Evolutionary conservation across 2,113 vertebrate genomes (phyloP), one percentile per base, ranked within the genome.

Genomic region (Melanotaenia duboulayi): DNA sequence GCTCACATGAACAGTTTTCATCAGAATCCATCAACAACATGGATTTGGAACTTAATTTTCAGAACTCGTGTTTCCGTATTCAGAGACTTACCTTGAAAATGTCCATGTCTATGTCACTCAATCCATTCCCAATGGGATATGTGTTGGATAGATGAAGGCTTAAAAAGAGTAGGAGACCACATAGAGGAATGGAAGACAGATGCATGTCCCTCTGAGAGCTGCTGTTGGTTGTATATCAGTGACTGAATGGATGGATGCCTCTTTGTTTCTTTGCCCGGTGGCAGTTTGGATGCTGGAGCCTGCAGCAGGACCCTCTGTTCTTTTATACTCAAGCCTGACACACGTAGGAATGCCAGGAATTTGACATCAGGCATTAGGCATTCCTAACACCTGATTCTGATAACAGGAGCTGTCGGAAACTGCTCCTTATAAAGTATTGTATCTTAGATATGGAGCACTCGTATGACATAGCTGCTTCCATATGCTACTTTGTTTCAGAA

Each of bases 31-130:
- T 3, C 14, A 16, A 44, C 10, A 40, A 40, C 28, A 35, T 35
- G 8, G 40, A 14, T 16, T 14, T 16, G 12, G 39, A 40, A 55
- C 37, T 44, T 13, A 63, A 13, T 20, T 28, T 61, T 23, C 44
- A 44, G n/a, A 39, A 40, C 20, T 1, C 28, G 40, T 12, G 24
- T 42, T 70, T 63, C 44, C 73, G 50, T 5, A 7, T 70, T n/a
- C 9, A 2, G 16, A 54, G 19, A 63, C 95, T 95, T 87, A 98
- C 97, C 96, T 95, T 94, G 74, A 95, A 85, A 68, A 86, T 82
- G 24, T 93, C 89, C 51, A 92, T 66, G 46, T 96, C 94, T 22
- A 93, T 86, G 7, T 88, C 88, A 42, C 83, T 86, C 48, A 90
- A 71, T 28, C 91, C 78, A 12, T 65, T 79, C 64, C 82, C 73